A percentile compares a stretch with the other conserved stretches of the same genome.
Conservation (phyloP, 2,888 invertebrate genomes). For the Noctua pronuba region DNA sequence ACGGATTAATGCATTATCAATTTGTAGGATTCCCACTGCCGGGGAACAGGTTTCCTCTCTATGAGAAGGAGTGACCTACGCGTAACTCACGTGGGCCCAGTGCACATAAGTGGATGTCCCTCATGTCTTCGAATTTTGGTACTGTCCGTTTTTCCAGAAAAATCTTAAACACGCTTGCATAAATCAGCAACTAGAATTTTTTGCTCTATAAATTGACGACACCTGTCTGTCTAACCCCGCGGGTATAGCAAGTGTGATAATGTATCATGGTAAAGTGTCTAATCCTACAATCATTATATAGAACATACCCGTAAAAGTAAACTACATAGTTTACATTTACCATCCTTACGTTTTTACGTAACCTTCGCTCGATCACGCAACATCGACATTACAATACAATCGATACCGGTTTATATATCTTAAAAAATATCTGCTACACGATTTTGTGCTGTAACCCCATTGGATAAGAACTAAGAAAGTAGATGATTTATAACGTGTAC, state of each 20-base stretch:
- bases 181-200: neutral
- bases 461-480: slow-evolving; percentile 5
- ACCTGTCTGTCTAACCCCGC: neutral
- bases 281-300: neutral
- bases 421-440: slow-evolving; percentile 40
- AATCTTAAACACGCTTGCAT: neutral
- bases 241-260: too few species aligned
- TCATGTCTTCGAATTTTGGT: too few species aligned
- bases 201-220: neutral
- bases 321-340: slow-evolving; percentile 28
- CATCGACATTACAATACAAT: slow-evolving; percentile 63
- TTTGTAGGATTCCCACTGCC: neutral
- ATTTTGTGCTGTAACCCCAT: slow-evolving; percentile 38
- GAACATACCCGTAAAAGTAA: slow-evolving; percentile 3
- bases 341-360: slow-evolving; percentile 45
- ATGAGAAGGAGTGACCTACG: too few species aligned
- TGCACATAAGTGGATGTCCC: too few species aligned
- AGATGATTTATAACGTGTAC: neutral
- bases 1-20: neutral
- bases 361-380: slow-evolving; percentile 66
- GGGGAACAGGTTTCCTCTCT: too few species aligned
- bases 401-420: slow-evolving; percentile 57
- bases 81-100: too few species aligned
- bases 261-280: neutral
- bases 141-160: neutral